Evolutionary conservation across 23 tunicate genomes (phyloP).

Genomic region (Phallusia fumigata): DNA sequence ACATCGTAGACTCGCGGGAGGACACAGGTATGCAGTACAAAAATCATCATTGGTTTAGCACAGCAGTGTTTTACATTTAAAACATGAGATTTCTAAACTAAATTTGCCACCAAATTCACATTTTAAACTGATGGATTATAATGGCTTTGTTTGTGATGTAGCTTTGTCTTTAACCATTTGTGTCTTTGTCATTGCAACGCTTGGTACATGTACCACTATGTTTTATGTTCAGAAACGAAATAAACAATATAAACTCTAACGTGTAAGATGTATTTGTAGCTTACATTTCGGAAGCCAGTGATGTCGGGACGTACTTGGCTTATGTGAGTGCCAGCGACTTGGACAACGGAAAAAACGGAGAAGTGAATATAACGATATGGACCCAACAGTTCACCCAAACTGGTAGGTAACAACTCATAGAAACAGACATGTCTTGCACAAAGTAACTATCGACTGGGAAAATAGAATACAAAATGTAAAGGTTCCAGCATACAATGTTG

Average conservation of each 20-base stretch:
- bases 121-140: too few species aligned
- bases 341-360: constrained; percentile 61
- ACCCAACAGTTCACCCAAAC: constrained; percentile 10
- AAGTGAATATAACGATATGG: constrained; percentile 48
- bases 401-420: background rate
- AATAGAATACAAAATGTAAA: background rate
- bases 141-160: too few species aligned
- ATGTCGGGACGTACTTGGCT: constrained; percentile 65
- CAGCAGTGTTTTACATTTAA: too few species aligned
- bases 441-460: background rate
- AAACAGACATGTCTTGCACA: background rate
- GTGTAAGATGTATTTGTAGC: constrained; percentile 33
- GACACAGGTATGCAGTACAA: constrained; percentile 17
- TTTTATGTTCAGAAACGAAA: background rate
- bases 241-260: background rate
- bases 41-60: too few species aligned
- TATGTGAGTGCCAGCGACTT: constrained; percentile 64
- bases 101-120: too few species aligned
- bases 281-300: constrained; percentile 54
- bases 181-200: too few species aligned
- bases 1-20: constrained; percentile 37
- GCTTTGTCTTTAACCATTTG: too few species aligned
- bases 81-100: too few species aligned
- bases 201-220: background rate
- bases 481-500: background rate